A percentile compares a stretch with the other conserved stretches of the same genome.
phyloP scores from a whole-genome alignment of 2,797 vertebrate species.

The Perodicticus potto region DNA sequence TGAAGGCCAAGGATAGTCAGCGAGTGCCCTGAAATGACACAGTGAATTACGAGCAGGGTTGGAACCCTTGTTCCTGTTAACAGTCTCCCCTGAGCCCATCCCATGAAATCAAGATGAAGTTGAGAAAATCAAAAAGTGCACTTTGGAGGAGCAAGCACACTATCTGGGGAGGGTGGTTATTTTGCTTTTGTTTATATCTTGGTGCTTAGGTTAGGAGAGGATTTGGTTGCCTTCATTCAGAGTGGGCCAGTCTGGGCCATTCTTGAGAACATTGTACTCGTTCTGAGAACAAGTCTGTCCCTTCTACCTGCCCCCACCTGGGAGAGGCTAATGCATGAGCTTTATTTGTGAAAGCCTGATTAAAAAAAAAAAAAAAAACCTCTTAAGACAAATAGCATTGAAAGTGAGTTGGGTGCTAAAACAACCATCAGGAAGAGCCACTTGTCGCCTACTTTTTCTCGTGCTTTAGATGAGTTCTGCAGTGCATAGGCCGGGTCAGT shows the following conservation, averaged over 20 bases:
- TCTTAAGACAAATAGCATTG: neutral
- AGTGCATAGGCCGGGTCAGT: neutral
- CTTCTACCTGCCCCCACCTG: neutral
- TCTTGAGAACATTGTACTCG: neutral
- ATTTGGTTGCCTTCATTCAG: neutral
- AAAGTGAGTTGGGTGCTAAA: neutral
- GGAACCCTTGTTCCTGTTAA: neutral
- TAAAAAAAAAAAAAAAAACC: neutral
- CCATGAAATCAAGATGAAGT: neutral
- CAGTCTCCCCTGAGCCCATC: no score
- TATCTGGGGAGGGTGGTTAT: neutral
- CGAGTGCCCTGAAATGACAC: neutral
- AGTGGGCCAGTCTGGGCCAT: neutral
- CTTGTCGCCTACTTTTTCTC: neutral
- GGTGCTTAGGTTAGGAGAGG: neutral
- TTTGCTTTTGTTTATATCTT: neutral
- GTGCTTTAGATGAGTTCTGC: neutral
- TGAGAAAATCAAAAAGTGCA: neutral
- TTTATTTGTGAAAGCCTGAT: constrained; percentile 28
- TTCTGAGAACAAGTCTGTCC: neutral
- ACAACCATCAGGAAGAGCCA: neutral
- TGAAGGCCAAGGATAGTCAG: neutral
- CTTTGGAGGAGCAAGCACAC: no score
- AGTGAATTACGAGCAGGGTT: neutral
- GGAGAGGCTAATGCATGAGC: neutral